Conservation (phyloP, 1,140 invertebrate genomes). For the Brachionus koreanus region DNA sequence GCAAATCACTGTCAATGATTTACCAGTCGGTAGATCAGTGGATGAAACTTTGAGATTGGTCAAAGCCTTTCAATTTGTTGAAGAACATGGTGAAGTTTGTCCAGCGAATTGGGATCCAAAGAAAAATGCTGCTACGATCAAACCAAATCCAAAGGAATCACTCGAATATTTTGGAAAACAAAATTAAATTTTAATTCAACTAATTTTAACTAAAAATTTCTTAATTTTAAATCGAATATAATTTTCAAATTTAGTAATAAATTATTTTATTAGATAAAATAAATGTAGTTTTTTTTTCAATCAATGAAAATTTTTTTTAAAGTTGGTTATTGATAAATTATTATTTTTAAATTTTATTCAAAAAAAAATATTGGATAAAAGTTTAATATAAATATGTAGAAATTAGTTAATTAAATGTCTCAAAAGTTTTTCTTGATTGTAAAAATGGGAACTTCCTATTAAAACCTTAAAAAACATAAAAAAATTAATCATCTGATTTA, state of each 20-base stretch:
- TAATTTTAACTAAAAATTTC: neutral
- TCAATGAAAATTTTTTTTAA: neutral
- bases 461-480: neutral
- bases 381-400: neutral
- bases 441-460: conserved; percentile 35
- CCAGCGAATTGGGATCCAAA: conserved; percentile 54
- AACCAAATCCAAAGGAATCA: conserved; percentile 53
- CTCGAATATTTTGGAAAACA: conserved; percentile 58
- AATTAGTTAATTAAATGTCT: conserved; percentile 8
- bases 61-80: conserved; percentile 87
- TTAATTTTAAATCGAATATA: neutral
- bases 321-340: neutral
- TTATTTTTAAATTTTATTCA: neutral
- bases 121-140: conserved; percentile 52
- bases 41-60: conserved; percentile 84
- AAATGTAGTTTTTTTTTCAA: neutral
- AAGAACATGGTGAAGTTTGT: conserved; percentile 74
- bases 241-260: neutral
- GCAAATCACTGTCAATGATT: conserved; percentile 71
- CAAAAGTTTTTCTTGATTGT: neutral
- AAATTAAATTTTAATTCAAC: conserved; percentile 9
- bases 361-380: neutral
- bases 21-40: conserved; percentile 70
- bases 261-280: neutral
- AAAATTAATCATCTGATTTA: neutral